Base-by-base conservation (phyloP, 2,888 invertebrate species). In the Drosophila mimica region DNA sequence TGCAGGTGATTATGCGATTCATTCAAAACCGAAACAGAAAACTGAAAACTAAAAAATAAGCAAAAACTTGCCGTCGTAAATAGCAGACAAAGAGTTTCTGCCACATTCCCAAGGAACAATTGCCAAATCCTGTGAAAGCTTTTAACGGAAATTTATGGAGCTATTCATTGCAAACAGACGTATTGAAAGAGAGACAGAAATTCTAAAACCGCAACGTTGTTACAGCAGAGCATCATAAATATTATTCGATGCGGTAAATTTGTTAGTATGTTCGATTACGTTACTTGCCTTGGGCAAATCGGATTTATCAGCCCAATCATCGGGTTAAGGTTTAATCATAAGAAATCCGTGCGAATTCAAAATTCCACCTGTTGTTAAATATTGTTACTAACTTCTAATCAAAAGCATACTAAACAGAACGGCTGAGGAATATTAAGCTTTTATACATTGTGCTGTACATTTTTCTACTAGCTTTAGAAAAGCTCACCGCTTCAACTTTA, bases 1-100 rank as follows among this genome's bases (percentile, higher is more conserved):
- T 74, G 78, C 80, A 83, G 85, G 70, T 71, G 38, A 34, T 38
- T 28, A 54, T 56, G 69, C 46, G 46, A 3, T 59, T 40, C 30
- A 56, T 57, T 56, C n/a, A n/a, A 58, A 53, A 65, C 51, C 34
- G 56, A 54, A 58, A 38, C 38, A 7, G 38, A 38, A 61, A 31
- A 30, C 46, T 54, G 17, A 56, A 59, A 67, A 59, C 28, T 59
- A 57, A 60, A 59, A 30, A 31, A 52, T 62, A 65, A 72, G 78
- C 68, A 74, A 64, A 71, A 71, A 48, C 20, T 20, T 25, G 20
- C 54, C 49, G 20, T 46, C 68, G 60, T 81, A 69, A 81, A 76
- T 66, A 61, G 38, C 69, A 57, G 53, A 48, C n/a, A 54, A 52
- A 28, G 31, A 51, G 28, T 28, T 51, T 53, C 46, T 43, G 11